Evolutionary conservation across 1,140 invertebrate genomes (phyloP).

Genomic region (Rhagoletis zephyria): DNA sequence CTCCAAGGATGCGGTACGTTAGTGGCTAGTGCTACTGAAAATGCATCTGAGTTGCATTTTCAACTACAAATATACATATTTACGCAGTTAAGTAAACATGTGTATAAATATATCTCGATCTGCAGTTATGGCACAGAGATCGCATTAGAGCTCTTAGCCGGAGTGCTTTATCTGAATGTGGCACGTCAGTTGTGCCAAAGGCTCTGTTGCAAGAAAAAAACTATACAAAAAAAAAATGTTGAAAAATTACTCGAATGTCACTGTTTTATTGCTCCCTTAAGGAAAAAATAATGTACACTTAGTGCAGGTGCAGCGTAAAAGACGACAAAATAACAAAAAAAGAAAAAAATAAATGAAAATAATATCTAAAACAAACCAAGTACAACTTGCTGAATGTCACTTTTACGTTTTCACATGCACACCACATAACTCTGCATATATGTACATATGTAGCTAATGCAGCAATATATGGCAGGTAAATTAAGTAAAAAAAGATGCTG

Average conservation of each 20-base stretch:
- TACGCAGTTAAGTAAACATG: not conserved
- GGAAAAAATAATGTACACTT: not conserved
- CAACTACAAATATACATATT: not conserved
- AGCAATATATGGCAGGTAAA: not conserved
- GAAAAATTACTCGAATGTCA: not conserved
- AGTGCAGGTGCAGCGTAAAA: not conserved
- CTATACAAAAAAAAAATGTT: not conserved
- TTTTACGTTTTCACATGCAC: not conserved
- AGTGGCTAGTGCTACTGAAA: not conserved
- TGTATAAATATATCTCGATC: too few species aligned
- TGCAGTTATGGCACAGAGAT: too few species aligned
- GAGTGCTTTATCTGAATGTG: not conserved
- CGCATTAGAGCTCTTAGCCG: not conserved
- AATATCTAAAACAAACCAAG: not conserved
- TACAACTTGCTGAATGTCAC: not conserved
- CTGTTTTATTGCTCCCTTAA: not conserved
- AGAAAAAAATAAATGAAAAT: not conserved
- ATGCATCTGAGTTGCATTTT: not conserved
- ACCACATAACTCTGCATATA: too few species aligned
- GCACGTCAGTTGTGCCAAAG: not conserved
- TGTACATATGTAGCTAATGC: not conserved
- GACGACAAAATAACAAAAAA: not conserved
- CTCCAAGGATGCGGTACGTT: constrained; percentile 12
- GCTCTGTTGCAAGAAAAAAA: not conserved
- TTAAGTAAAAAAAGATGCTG: constrained; percentile 69